phyloP scores from a whole-genome alignment of 2,113 vertebrate genomes.

The Hippocampus barbouri region DNA sequence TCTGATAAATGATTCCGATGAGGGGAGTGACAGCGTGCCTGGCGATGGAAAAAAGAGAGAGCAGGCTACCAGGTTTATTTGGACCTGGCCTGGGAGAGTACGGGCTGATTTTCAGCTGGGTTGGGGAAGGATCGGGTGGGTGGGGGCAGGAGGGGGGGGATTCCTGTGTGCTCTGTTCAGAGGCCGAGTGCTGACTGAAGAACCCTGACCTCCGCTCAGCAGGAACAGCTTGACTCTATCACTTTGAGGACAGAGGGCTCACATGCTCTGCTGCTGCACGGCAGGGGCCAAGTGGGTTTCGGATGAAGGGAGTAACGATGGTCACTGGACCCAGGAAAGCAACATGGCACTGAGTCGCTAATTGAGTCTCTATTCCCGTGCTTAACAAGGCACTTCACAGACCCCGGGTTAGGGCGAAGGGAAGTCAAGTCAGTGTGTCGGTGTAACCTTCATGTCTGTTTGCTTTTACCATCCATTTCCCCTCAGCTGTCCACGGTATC shows the following conservation, averaged over 20 bases:
- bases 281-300: constrained; percentile 35
- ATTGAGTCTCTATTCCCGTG: constrained; percentile 55
- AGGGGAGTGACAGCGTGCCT: constrained; percentile 68
- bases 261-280: constrained; percentile 44
- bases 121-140: constrained; percentile 35
- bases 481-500: constrained; percentile 12
- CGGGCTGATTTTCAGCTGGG: constrained; percentile 40
- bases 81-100: constrained; percentile 58
- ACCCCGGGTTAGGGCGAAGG: constrained; percentile 42
- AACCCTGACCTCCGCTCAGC: constrained; percentile 74
- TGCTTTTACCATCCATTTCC: constrained; percentile 50
- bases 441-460: constrained; percentile 62
- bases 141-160: constrained; percentile 21
- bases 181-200: constrained; percentile 77
- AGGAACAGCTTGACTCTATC: constrained; percentile 75
- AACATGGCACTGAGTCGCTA: constrained; percentile 41
- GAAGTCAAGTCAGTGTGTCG: constrained; percentile 39
- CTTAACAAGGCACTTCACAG: constrained; percentile 62
- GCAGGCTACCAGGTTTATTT: constrained; percentile 71
- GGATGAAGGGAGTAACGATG: background rate
- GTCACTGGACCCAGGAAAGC: constrained; percentile 30
- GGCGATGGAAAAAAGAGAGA: constrained; percentile 49
- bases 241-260: constrained; percentile 60
- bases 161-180: constrained; percentile 76
- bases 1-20: constrained; percentile 75